phyloP scores from a whole-genome alignment of 2,888 invertebrate genomes.

The Sylvicola cinctus region DNA sequence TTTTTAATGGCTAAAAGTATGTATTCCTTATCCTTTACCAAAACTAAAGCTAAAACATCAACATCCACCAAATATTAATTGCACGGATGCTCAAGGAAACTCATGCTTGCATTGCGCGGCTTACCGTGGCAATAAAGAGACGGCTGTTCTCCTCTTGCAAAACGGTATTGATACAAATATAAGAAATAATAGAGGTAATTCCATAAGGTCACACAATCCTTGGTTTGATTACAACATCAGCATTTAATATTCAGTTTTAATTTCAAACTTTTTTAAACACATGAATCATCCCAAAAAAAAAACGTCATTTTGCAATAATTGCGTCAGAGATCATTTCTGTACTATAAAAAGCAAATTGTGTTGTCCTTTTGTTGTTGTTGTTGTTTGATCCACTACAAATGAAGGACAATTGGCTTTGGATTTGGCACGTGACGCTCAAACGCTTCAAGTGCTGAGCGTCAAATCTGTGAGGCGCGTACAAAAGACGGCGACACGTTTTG shows the following conservation, averaged over 20 bases:
- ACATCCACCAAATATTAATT: conserved; percentile 38
- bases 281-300: not conserved
- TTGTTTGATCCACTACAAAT: conserved; percentile 4
- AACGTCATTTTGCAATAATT: too few species aligned
- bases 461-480: conserved; percentile 37
- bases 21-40: conserved; percentile 1
- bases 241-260: too few species aligned
- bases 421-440: conserved; percentile 35
- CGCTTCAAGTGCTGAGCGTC: conserved; percentile 41
- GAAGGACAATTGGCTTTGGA: conserved; percentile 40
- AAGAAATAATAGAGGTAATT: conserved; percentile 35
- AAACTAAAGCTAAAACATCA: conserved; percentile 30
- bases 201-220: conserved; percentile 1
- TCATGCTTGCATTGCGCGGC: conserved; percentile 44
- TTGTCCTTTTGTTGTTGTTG: not conserved
- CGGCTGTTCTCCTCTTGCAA: conserved; percentile 40
- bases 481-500: conserved; percentile 35
- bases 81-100: conserved; percentile 40
- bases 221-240: conserved; percentile 2
- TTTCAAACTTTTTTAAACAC: conserved; percentile 1
- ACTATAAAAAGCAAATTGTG: too few species aligned
- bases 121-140: conserved; percentile 38
- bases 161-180: conserved; percentile 41
- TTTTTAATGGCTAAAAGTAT: not conserved
- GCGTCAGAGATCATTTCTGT: too few species aligned